Base-by-base conservation (phyloP, 2,797 vertebrate species). In the Sus cebifrons region DNA sequence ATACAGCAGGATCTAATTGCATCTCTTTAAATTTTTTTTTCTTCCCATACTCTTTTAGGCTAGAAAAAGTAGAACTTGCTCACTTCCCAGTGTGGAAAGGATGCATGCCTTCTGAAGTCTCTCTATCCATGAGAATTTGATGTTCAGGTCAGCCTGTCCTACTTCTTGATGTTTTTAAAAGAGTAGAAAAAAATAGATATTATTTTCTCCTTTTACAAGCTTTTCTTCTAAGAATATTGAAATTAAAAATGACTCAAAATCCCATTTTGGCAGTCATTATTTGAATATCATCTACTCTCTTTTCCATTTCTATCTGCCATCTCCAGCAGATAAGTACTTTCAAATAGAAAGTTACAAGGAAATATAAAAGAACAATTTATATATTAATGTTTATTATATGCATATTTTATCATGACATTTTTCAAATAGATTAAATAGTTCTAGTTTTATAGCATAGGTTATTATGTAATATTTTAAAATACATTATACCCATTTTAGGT, bases 111-210 rank as follows among this genome's bases (percentile, higher is more conserved):
- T 83, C 62, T 79, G 20, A 91, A 78, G 25, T 93, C n/a, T 93
- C 52, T 83, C 36, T 93, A 27, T 7, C 9, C 73, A 32, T 8
- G n/a, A 25, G 54, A 88, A 91, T 54, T 70, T 88, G 65, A 74
- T 54, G 17, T 52, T 74, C 56, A 90, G 85, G 23, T 70, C 60
- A 73, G 4, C 62, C 40, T 71, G 18, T 83, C 36, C 20, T 83
- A 29, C 3, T 83, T 94, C 71, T 94, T 94, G 23, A 62, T 75
- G 29, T 74, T 79, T 74, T 91, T 73, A 56, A 89, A 29, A 81
- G 18, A 65, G 16, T 60, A 40, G 49, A 88, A 95, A 85, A 62
- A 84, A 65, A 17, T 67, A 73, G 52, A 94, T 73, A 85, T 16
- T 89, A 78, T 81, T 91, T 91, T 81, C 52, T 85, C 13, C 88